Conservation (phyloP, 2,797 vertebrate genomes). For the Lindbergichthys nudifrons region DNA sequence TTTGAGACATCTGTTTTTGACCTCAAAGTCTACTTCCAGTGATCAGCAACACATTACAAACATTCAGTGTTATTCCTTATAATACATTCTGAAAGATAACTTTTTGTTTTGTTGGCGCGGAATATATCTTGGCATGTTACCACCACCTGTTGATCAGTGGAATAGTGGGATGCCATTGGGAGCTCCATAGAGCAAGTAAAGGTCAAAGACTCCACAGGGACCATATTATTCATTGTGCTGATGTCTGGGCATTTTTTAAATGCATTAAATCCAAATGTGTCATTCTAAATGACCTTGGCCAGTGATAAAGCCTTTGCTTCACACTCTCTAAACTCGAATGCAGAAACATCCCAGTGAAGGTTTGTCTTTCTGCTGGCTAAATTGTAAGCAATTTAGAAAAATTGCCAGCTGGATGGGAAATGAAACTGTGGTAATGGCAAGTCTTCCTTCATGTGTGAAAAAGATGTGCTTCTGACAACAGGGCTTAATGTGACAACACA, state of each 20-base stretch:
- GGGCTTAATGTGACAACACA: conserved; percentile 44
- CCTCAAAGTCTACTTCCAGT: too few species aligned
- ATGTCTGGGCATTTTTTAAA: background rate
- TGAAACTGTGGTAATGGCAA: conserved; percentile 44
- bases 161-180: background rate
- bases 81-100: too few species aligned
- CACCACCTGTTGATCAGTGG: conserved; percentile 2
- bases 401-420: conserved; percentile 59
- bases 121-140: background rate
- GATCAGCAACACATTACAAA: too few species aligned
- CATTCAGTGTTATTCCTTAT: too few species aligned
- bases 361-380: conserved; percentile 46
- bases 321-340: conserved; percentile 15
- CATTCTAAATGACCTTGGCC: conserved; percentile 25
- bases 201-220: conserved; percentile 5
- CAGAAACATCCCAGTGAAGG: conserved; percentile 31
- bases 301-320: conserved; percentile 12
- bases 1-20: too few species aligned
- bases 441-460: conserved; percentile 44
- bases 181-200: background rate
- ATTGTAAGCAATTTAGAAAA: conserved; percentile 47
- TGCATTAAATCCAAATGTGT: background rate
- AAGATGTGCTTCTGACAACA: conserved; percentile 52
- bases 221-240: background rate
- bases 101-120: too few species aligned